phyloP scores from a whole-genome alignment of 1,140 invertebrate species.

The Cydia pomonella region DNA sequence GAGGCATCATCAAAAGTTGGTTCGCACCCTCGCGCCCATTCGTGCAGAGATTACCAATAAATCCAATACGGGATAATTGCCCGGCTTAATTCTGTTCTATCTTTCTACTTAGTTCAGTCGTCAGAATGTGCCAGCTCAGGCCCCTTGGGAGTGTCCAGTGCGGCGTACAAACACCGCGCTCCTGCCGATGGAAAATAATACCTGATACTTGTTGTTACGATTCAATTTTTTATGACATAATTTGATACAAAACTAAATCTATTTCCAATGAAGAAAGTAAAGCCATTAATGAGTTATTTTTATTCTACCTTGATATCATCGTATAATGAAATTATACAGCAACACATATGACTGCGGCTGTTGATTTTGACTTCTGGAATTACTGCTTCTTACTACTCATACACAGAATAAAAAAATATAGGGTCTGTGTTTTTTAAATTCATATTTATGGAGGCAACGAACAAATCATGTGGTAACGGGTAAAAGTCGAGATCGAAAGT shows the following conservation, averaged over 20 bases:
- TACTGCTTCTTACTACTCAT: too few species aligned
- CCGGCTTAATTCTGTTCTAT: conserved; percentile 80
- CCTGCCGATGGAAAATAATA: conserved; percentile 67
- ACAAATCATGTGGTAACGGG: too few species aligned
- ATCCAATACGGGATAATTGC: conserved; percentile 81
- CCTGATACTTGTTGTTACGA: conserved; percentile 54
- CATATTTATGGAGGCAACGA: too few species aligned
- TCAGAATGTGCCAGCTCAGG: conserved; percentile 79
- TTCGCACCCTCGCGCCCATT: conserved; percentile 79
- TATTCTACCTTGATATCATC: conserved; percentile 44
- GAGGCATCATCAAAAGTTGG: conserved; percentile 79
- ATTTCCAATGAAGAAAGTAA: conserved; percentile 65
- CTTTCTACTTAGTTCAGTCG: conserved; percentile 80
- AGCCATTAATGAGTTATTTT: conserved; percentile 65
- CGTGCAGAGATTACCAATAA: conserved; percentile 81
- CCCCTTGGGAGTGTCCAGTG: conserved; percentile 73
- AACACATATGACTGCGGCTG: too few species aligned
- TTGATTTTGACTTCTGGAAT: too few species aligned
- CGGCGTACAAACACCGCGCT: conserved; percentile 60
- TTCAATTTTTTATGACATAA: conserved; percentile 52
- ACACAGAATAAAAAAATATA: too few species aligned
- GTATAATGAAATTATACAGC: neutral
- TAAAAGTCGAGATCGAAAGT: too few species aligned
- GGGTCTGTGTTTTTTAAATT: too few species aligned
- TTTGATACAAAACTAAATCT: conserved; percentile 47